These are phyloP conservation scores for Macaca nemestrina DNA, from an alignment of 2,113 vertebrate species.

Conservation along the genomic window DNA sequence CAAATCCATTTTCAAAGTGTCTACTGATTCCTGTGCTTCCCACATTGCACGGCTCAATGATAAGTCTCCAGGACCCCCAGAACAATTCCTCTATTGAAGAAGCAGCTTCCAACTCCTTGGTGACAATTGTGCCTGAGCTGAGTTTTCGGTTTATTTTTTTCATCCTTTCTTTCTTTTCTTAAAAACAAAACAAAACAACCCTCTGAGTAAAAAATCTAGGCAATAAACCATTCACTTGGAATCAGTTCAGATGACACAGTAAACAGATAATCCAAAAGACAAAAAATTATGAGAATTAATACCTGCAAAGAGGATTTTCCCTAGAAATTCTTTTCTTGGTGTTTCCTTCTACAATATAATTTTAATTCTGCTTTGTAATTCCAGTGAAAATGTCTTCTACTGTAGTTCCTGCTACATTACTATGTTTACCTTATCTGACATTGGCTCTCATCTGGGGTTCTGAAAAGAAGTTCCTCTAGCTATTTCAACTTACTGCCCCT, in stretches of 20 bases:
- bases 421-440: not conserved
- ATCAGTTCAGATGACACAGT: not conserved
- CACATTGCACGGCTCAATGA: not conserved
- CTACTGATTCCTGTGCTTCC: not conserved
- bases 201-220: not conserved
- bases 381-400: not conserved
- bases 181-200: not conserved
- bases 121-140: not conserved
- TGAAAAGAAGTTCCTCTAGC: not conserved
- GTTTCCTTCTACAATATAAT: not conserved
- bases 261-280: conserved; percentile 17
- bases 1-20: not conserved
- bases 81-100: not conserved
- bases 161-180: not conserved
- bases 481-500: not conserved
- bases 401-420: not conserved
- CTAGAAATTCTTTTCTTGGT: not conserved
- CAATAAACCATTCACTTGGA: not conserved
- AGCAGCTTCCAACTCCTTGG: not conserved
- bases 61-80: not conserved
- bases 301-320: not conserved
- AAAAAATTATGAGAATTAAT: not conserved
- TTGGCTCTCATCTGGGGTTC: not conserved
- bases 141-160: not conserved
- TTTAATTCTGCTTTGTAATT: not conserved